Evolutionary conservation across 2,797 vertebrate genomes (phyloP).

Genomic region (Poeciliopsis infans): DNA sequence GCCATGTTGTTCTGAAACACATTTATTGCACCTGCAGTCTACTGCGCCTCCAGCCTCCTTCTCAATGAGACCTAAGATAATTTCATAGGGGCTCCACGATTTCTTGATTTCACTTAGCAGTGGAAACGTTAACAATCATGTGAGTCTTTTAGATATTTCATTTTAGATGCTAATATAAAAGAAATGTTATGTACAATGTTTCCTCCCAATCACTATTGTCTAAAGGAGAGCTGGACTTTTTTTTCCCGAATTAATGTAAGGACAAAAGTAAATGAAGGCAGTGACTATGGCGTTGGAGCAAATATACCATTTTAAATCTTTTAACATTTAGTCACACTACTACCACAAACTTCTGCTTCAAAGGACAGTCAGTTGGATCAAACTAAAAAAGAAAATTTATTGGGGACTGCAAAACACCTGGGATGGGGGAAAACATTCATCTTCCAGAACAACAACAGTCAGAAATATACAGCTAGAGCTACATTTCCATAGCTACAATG

Average conservation of each 20-base stretch:
- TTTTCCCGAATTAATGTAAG: conserved; percentile 56
- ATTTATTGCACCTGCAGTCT: conserved; percentile 49
- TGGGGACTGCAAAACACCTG: background rate
- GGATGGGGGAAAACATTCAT: background rate
- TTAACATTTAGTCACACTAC: background rate
- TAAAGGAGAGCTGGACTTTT: conserved; percentile 58
- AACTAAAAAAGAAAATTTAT: background rate
- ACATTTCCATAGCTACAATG: background rate
- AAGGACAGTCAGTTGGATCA: background rate
- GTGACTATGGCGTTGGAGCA: background rate
- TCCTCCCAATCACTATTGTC: conserved; percentile 56
- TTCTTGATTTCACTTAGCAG: conserved; percentile 42
- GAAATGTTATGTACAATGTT: conserved; percentile 59
- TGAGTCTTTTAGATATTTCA: conserved; percentile 57
- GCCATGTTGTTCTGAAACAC: conserved; percentile 42
- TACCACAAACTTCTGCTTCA: background rate
- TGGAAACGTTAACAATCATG: conserved; percentile 43
- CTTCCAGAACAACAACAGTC: background rate
- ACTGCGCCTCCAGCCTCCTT: conserved; percentile 31
- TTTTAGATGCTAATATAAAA: conserved; percentile 67
- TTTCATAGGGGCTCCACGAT: conserved; percentile 51
- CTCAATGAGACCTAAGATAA: conserved; percentile 39
- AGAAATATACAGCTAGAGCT: background rate
- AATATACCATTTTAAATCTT: background rate
- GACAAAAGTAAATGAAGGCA: conserved; percentile 24